Evolutionary conservation across 2,113 vertebrate genomes (phyloP), one percentile per base, ranked within the genome.

Genomic region (Peucedramus taeniatus): DNA sequence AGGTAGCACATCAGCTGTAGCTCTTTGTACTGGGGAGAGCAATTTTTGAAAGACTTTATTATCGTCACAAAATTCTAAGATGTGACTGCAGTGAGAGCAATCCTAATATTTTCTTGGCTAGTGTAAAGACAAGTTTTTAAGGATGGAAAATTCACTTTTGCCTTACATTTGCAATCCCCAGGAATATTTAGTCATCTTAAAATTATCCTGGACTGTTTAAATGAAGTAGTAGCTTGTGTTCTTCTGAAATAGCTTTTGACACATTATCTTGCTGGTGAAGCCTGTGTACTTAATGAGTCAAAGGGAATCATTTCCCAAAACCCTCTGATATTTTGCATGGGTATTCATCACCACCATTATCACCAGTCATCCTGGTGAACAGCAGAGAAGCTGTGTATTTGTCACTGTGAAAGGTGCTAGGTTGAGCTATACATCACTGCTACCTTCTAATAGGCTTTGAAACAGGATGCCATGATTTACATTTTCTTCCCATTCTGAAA

Each of bases 301-400:
- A 96, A 90, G 80, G 90, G 87, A 95, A 82, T 17, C 0, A 15
- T 93, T 97, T 96, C 91, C 88, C 63, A 96, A 91, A 96, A 90
- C 89, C 35, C 60, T 92, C 26, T 11, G 40, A 50, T 66, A 93
- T 83, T 96, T 87, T 95, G 79, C 28, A 19, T 89, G 86, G 94
- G 49, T 94, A 97, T 98, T 96, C 89, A 97, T 98, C 97, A 98
- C 94, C 94, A 97, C 89, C 79, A 87, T 96, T 97, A 98, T 97
- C 97, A 96, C 70, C 27, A 83, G 81, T 88, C 91, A 93, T 59
- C 85, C 63, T 80, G 45, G 68, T 92, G 93, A 96, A 50, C 78
- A 96, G 47, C 90, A 91, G 76, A 94, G 95, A 96, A 96, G 78
- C 83, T 93, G 72, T 53, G 20, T 96, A 97, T 98, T 98, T 95